A percentile compares a stretch with the other conserved stretches of the same genome.
Conservation (phyloP, 1,140 invertebrate genomes). For the Proctacanthus coquilletti region DNA sequence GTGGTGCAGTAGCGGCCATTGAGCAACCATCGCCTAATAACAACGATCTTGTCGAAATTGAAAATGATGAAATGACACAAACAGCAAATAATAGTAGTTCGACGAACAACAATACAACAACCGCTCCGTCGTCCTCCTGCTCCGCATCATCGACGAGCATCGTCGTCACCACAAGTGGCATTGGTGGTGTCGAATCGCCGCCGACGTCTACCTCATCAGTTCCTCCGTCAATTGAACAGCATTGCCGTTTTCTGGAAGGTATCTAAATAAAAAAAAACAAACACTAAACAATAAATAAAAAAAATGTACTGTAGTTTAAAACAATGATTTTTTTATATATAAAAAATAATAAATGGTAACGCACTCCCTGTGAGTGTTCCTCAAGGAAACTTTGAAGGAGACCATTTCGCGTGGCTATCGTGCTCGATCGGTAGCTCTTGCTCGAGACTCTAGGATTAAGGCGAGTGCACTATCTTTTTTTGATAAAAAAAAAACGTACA, state of each 20-base stretch:
- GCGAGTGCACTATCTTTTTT: background rate
- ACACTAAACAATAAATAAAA: no score
- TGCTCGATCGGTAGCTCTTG: no score
- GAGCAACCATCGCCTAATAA: background rate
- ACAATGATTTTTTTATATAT: no score
- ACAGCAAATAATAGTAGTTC: background rate
- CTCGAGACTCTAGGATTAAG: slow-evolving; percentile 1
- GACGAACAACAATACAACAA: background rate
- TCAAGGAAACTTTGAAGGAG: no score
- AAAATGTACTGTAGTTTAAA: no score
- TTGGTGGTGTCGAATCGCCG: background rate
- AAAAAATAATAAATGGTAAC: no score
- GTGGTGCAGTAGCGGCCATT: background rate
- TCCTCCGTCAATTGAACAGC: background rate
- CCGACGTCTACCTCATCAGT: background rate
- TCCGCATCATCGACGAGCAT: background rate
- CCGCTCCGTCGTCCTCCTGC: no score
- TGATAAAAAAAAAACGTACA: no score
- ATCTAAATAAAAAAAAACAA: background rate
- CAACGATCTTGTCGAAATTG: background rate
- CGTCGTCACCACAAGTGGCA: background rate
- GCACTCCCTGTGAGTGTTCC: no score
- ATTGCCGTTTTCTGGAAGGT: background rate
- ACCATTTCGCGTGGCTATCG: no score
- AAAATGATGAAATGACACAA: background rate